A percentile compares a stretch with the other conserved stretches of the same genome.
phyloP scores from a whole-genome alignment of 2,888 invertebrate species.

The Hecatera dysodea region DNA sequence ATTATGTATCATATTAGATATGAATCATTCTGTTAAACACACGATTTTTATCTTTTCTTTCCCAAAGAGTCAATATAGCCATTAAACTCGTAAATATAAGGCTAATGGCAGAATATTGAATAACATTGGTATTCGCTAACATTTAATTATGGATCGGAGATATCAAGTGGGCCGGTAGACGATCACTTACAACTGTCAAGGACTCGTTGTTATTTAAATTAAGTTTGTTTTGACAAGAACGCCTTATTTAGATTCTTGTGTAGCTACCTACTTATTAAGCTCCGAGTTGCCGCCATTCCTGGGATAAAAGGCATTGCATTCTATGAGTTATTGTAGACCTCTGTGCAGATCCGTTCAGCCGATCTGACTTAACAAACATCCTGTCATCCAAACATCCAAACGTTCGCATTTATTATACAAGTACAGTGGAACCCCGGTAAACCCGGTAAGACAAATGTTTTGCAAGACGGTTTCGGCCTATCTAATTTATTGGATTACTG shows the following conservation, averaged over 20 bases:
- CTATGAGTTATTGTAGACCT: too few species aligned
- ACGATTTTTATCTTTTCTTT: conserved; percentile 20
- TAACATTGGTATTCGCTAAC: conserved; percentile 30
- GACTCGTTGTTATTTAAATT: conserved; percentile 30
- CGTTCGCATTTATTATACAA: too few species aligned
- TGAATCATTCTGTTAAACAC: conserved; percentile 5
- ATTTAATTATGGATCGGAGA: conserved; percentile 37
- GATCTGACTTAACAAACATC: too few species aligned
- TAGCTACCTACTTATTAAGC: conserved; percentile 15
- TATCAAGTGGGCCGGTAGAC: conserved; percentile 32
- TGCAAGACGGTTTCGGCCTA: too few species aligned
- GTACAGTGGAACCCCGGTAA: too few species aligned
- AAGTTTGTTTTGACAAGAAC: conserved; percentile 37
- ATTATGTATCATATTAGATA: conserved; percentile 25
- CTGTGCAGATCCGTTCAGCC: too few species aligned
- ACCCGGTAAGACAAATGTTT: too few species aligned
- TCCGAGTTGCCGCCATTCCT: too few species aligned
- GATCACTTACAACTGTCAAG: conserved; percentile 24
- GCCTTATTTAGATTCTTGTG: conserved; percentile 11
- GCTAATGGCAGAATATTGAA: conserved; percentile 25
- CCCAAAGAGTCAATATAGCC: conserved; percentile 23
- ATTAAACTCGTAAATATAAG: conserved; percentile 29
- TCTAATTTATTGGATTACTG: too few species aligned
- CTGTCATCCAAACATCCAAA: too few species aligned
- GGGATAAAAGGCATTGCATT: too few species aligned